Conservation (phyloP, 2,113 vertebrate genomes). For the Heterochromis multidens region DNA sequence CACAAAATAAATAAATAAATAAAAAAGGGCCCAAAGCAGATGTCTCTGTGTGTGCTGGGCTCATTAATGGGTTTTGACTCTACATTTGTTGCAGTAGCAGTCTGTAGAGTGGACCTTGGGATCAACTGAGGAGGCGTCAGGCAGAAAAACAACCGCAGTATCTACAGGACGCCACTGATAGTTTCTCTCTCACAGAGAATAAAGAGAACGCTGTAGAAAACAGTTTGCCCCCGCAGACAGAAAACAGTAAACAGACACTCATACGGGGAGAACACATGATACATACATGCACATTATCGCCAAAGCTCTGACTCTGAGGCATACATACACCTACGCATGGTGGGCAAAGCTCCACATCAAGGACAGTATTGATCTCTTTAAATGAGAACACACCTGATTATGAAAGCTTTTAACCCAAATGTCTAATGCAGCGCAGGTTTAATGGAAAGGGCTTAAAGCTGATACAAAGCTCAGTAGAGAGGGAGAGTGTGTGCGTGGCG, state of each 20-base stretch:
- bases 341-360: slow-evolving; percentile 19
- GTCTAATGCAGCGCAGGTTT: slow-evolving; percentile 59
- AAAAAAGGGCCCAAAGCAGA: background rate
- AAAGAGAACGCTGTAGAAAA: slow-evolving; percentile 10
- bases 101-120: slow-evolving; percentile 40
- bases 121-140: slow-evolving; percentile 55
- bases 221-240: slow-evolving; percentile 4
- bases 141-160: slow-evolving; percentile 45
- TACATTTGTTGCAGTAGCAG: slow-evolving; percentile 27
- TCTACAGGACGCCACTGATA: slow-evolving; percentile 8
- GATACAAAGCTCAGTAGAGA: slow-evolving; percentile 30
- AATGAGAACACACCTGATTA: slow-evolving; percentile 62
- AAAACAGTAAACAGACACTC: slow-evolving; percentile 23
- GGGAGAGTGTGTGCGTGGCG: background rate
- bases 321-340: background rate
- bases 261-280: background rate
- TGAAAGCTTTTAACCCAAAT: slow-evolving; percentile 75
- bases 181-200: slow-evolving; percentile 17
- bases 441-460: slow-evolving; percentile 55
- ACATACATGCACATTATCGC: background rate
- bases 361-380: slow-evolving; percentile 56
- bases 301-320: background rate
- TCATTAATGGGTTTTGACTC: slow-evolving; percentile 42
- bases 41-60: background rate
- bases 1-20: background rate